Evolutionary conservation across 2,888 invertebrate genomes (phyloP).

Genomic region (Noctuana brunneofusca): DNA sequence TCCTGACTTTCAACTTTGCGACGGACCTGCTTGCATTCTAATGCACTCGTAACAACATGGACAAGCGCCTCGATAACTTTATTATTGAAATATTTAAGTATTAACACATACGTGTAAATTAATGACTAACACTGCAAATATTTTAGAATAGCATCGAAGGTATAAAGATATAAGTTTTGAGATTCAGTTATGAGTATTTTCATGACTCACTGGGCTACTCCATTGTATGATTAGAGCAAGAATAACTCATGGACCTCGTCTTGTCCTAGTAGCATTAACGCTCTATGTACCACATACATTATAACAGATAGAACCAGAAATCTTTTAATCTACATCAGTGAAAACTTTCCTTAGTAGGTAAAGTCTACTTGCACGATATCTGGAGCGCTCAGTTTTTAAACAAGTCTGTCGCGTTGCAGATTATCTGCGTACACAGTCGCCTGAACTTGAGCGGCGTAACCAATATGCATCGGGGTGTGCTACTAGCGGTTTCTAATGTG

Average conservation of each 20-base stretch:
- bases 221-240: not conserved
- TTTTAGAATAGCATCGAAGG: too few relatives aligned
- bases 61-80: not conserved
- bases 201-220: too few relatives aligned
- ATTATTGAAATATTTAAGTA: conserved; percentile 35
- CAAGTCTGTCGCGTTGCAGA: conserved; percentile 31
- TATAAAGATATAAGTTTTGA: not conserved
- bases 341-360: conserved; percentile 24
- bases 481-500: conserved; percentile 65
- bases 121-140: too few relatives aligned
- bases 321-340: conserved; percentile 36
- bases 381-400: conserved; percentile 35
- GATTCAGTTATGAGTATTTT: not conserved
- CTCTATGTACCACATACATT: not conserved
- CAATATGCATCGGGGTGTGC: conserved; percentile 61
- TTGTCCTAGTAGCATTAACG: not conserved
- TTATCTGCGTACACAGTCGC: conserved; percentile 37
- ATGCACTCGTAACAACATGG: conserved; percentile 1
- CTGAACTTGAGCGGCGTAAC: conserved; percentile 55
- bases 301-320: not conserved
- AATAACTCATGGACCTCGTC: not conserved
- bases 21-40: conserved; percentile 19
- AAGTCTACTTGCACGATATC: conserved; percentile 19
- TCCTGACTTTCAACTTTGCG: conserved; percentile 27
- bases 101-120: too few relatives aligned